Evolutionary conservation across 1,140 invertebrate species (phyloP).

Genomic region (Leptopilina clavipes): DNA sequence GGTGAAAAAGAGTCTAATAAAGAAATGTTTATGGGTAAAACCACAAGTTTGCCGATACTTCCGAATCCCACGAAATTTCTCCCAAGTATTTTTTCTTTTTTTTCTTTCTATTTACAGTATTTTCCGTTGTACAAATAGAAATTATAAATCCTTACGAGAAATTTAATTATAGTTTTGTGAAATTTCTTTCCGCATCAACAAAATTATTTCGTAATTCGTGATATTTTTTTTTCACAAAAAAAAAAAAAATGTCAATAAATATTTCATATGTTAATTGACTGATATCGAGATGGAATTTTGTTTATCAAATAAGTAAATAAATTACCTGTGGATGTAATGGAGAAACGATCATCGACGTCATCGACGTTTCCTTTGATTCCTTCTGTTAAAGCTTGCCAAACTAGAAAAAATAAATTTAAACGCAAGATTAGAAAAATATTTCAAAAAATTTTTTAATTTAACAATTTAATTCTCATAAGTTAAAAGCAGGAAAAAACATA

Average conservation of each 20-base stretch:
- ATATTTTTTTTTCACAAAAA: too few relatives aligned
- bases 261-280: not conserved
- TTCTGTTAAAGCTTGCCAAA: not conserved
- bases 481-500: constrained; percentile 15
- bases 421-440: not conserved
- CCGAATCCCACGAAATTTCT: constrained; percentile 25
- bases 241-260: too few relatives aligned
- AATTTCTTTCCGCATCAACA: not conserved
- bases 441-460: too few relatives aligned
- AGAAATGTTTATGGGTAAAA: constrained; percentile 3
- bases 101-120: not conserved
- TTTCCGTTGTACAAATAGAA: not conserved
- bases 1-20: not conserved
- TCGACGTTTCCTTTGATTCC: not conserved
- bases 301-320: not conserved
- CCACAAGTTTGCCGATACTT: constrained; percentile 1
- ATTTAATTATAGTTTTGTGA: not conserved
- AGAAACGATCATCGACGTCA: constrained; percentile 12
- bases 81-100: not conserved
- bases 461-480: not conserved
- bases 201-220: not conserved
- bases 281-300: not conserved
- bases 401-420: constrained; percentile 3
- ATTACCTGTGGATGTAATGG: not conserved
- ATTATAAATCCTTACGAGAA: constrained; percentile 1